A percentile compares a stretch with the other conserved stretches of the same genome.
These are phyloP conservation scores for Corvus moneduloides DNA, from an alignment of 2,113 vertebrate genomes.

Conservation along the genomic window DNA sequence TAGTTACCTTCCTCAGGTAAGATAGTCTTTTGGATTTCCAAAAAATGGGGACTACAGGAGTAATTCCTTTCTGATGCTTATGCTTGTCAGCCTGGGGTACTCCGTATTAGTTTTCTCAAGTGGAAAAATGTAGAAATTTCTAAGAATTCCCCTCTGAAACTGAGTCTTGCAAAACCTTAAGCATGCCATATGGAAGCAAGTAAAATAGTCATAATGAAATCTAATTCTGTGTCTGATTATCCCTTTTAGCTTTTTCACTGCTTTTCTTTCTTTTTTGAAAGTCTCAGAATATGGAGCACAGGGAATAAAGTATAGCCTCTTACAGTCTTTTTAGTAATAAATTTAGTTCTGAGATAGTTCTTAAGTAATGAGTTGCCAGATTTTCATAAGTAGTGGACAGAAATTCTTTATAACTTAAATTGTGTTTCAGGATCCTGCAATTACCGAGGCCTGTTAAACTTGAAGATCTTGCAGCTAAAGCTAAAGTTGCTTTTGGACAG, in stretches of 20 bases:
- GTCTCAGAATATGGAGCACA: background rate
- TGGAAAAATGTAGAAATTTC: background rate
- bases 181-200: background rate
- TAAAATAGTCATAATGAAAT: background rate
- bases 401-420: conserved; percentile 11
- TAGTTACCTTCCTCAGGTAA: background rate
- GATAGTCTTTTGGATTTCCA: background rate
- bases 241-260: background rate
- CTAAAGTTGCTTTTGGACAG: conserved; percentile 95
- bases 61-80: background rate
- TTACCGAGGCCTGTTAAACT: conserved; percentile 92
- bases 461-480: conserved; percentile 90
- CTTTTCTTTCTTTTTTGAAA: background rate
- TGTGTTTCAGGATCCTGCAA: conserved; percentile 87
- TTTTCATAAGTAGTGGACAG: background rate
- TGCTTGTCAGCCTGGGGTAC: background rate
- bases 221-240: background rate
- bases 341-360: background rate
- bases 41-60: background rate
- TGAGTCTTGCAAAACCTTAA: background rate
- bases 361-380: background rate
- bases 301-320: background rate
- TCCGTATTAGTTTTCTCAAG: background rate
- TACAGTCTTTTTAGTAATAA: background rate
- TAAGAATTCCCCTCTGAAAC: background rate